Conservation (phyloP, 2,113 vertebrate genomes). For the Engystomops pustulosus region DNA sequence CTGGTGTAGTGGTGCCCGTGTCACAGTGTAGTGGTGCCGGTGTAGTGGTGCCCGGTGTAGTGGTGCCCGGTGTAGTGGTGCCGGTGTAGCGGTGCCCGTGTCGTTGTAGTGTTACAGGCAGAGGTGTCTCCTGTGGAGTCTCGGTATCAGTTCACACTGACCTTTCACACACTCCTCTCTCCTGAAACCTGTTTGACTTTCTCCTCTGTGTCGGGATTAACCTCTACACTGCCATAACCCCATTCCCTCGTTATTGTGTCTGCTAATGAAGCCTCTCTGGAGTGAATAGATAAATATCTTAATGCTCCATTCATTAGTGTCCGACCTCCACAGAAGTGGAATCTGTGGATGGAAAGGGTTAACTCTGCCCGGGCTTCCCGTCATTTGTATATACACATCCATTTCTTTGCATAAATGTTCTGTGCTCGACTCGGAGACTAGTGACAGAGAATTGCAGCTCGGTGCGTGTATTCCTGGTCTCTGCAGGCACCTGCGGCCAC, state of each 20-base stretch:
- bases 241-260: not conserved
- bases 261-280: too few relatives aligned
- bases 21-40: too few relatives aligned
- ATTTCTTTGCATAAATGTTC: conserved; percentile 36
- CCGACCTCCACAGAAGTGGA: not conserved
- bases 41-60: too few relatives aligned
- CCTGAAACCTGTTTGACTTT: conserved; percentile 50
- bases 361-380: not conserved
- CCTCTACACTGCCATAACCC: not conserved
- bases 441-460: not conserved
- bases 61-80: not conserved
- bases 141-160: conserved; percentile 38
- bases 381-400: conserved; percentile 12
- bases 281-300: too few relatives aligned
- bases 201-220: conserved; percentile 29
- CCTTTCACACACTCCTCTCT: conserved; percentile 50
- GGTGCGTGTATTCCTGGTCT: not conserved
- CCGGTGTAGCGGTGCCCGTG: conserved; percentile 13
- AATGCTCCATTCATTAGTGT: not conserved
- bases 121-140: not conserved
- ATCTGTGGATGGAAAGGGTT: conserved; percentile 4
- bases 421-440: not conserved
- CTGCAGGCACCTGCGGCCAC: not conserved
- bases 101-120: not conserved
- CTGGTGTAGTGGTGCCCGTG: not conserved